A percentile compares a stretch with the other conserved stretches of the same genome.
Conservation (phyloP, 2,113 vertebrate species). For the Tonatia bakeri region DNA sequence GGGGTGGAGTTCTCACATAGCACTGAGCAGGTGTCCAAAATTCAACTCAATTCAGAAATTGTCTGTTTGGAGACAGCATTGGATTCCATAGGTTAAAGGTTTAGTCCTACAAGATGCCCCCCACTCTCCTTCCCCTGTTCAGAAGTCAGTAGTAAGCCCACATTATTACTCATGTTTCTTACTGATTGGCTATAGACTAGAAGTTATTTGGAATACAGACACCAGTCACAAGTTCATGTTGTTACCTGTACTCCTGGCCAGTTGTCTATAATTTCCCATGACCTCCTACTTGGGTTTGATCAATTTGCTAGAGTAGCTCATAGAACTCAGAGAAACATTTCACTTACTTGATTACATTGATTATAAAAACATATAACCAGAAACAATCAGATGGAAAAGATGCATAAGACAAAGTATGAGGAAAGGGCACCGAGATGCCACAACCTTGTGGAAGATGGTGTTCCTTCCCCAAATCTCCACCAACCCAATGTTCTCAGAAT, state of each 20-base stretch:
- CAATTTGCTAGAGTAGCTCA: not conserved
- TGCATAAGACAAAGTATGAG: not conserved
- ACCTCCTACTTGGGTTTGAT: not conserved
- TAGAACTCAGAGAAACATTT: not conserved
- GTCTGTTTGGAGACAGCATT: not conserved
- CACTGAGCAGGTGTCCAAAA: not conserved
- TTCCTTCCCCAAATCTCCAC: not conserved
- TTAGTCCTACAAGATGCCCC: not conserved
- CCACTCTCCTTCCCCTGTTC: not conserved
- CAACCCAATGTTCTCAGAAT: not conserved
- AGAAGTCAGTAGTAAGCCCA: not conserved
- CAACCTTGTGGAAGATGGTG: no score
- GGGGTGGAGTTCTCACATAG: not conserved
- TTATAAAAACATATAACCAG: not conserved
- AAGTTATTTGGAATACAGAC: not conserved
- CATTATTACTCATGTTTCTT: not conserved
- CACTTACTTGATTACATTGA: not conserved
- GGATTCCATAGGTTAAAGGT: not conserved
- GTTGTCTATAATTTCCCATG: not conserved
- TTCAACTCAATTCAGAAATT: not conserved
- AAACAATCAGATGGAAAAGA: not conserved
- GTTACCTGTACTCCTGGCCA: not conserved
- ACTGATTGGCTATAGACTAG: not conserved
- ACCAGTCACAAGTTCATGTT: not conserved
- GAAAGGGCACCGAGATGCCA: not conserved